Conservation (phyloP, 1,140 invertebrate species). For the Ceratosolen fusciceps region DNA sequence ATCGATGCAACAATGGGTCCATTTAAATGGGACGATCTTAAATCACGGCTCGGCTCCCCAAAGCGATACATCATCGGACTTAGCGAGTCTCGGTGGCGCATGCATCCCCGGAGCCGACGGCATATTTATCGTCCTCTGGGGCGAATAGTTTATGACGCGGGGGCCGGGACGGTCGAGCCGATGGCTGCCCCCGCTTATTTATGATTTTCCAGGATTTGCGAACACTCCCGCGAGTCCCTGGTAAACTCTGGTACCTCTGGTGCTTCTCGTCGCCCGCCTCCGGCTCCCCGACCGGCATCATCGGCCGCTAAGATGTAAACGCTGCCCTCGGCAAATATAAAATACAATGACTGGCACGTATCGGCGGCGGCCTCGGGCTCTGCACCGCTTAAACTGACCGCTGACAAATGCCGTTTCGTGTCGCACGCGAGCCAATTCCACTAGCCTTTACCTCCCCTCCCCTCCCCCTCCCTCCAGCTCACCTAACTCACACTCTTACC, state of each 20-base stretch:
- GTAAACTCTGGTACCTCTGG: background rate
- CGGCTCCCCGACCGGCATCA: too few relatives aligned
- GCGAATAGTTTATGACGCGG: background rate
- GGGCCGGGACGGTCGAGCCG: background rate
- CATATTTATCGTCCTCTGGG: background rate
- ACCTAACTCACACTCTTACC: too few relatives aligned
- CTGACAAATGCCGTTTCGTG: slow-evolving; percentile 17
- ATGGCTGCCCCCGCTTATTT: background rate
- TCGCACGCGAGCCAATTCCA: background rate
- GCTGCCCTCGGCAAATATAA: background rate
- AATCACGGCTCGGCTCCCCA: too few relatives aligned
- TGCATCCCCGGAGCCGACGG: background rate
- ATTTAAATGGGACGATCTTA: too few relatives aligned
- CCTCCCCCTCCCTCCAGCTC: too few relatives aligned
- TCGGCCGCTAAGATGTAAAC: background rate
- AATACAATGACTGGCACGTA: background rate
- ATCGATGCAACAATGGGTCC: too few relatives aligned
- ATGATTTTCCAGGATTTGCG: background rate
- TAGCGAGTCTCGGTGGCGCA: too few relatives aligned
- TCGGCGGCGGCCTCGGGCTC: too few relatives aligned
- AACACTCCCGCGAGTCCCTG: background rate
- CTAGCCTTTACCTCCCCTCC: too few relatives aligned
- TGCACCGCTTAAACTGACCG: background rate
- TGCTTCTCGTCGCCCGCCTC: too few relatives aligned
- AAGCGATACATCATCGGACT: too few relatives aligned